Conservation (phyloP, 2,888 invertebrate species). For the Hipparchia semele region DNA sequence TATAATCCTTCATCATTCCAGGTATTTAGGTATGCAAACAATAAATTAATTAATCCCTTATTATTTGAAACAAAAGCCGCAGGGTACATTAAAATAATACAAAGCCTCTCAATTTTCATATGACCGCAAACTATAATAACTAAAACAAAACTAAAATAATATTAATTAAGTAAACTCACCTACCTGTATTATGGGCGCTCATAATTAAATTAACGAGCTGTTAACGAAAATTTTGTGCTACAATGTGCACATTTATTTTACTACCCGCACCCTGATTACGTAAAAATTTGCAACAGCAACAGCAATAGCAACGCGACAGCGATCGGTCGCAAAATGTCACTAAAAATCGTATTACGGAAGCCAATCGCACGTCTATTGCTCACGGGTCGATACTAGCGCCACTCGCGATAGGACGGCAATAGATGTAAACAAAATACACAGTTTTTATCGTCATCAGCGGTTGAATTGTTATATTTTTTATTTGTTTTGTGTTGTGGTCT, state of each 20-base stretch:
- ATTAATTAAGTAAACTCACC: slow-evolving; percentile 34
- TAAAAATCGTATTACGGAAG: no score
- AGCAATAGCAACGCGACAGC: no score
- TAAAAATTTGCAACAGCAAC: no score
- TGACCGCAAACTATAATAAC: slow-evolving; percentile 30
- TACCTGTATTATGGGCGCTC: slow-evolving; percentile 31
- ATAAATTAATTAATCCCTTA: slow-evolving; percentile 8
- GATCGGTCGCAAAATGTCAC: no score
- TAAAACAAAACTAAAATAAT: slow-evolving; percentile 31
- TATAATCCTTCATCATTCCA: background rate
- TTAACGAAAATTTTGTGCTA: slow-evolving; percentile 14
- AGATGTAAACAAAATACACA: no score
- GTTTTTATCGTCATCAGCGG: no score
- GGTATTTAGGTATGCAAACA: background rate
- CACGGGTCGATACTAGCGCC: no score
- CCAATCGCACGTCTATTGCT: no score
- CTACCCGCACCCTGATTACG: no score
- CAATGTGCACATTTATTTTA: background rate
- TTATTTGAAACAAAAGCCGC: background rate
- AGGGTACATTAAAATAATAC: background rate
- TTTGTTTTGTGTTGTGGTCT: no score
- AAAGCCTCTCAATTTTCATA: slow-evolving; percentile 20
- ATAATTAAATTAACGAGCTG: slow-evolving; percentile 40
- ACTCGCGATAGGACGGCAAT: no score
- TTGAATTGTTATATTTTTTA: no score